These are phyloP conservation scores for Eulacestoma nigropectus DNA, from an alignment of 2,113 vertebrate genomes.

Conservation along the genomic window DNA sequence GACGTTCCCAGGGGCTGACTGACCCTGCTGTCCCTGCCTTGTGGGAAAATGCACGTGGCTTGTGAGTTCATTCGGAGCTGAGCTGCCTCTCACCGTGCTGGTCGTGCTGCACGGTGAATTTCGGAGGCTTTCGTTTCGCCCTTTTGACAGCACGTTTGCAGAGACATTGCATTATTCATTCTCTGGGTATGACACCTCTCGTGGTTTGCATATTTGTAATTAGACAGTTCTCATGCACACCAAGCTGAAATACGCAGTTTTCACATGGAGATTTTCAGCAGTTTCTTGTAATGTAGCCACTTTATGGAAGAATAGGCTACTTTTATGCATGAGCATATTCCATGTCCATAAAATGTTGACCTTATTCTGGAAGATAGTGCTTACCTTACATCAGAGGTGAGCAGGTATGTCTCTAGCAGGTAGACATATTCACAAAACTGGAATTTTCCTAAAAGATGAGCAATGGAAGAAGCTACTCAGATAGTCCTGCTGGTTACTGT, in stretches of 20 bases:
- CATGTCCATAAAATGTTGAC: background rate
- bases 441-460: background rate
- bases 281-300: background rate
- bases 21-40: background rate
- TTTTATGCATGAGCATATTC: background rate
- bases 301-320: background rate
- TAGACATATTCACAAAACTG: background rate
- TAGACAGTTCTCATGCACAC: background rate
- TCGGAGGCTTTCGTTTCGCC: background rate
- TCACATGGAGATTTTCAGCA: background rate
- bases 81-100: background rate
- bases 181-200: background rate
- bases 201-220: background rate
- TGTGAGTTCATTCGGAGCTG: background rate
- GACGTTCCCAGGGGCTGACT: accelerated
- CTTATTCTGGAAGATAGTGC: background rate
- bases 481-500: accelerated
- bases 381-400: background rate
- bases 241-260: background rate
- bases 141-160: background rate
- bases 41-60: accelerated
- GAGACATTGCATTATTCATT: background rate
- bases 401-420: too few species aligned
- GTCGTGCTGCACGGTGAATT: background rate
- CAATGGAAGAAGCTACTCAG: background rate